Conservation (phyloP, 2,888 invertebrate species). For the Dichetophora obliterata region DNA sequence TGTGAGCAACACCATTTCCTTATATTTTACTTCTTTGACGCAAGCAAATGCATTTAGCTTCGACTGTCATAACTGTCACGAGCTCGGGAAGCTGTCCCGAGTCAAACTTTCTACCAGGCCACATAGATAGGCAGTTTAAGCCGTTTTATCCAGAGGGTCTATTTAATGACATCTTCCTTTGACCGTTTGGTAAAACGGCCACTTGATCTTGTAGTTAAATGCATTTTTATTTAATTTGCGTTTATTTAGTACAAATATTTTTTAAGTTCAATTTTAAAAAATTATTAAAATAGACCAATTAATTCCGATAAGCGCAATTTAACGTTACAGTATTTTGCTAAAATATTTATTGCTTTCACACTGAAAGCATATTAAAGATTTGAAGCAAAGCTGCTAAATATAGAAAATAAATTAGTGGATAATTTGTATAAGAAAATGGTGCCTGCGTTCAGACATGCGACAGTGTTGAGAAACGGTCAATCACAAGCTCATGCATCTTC, state of each 20-base stretch:
- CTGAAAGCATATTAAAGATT: neutral
- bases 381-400: neutral
- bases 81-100: too few species aligned
- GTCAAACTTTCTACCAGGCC: too few species aligned
- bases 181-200: too few species aligned
- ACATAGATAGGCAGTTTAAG: too few species aligned
- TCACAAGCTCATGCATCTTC: neutral
- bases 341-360: neutral
- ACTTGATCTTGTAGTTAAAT: neutral
- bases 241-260: slow-evolving; percentile 7
- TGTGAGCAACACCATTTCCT: too few species aligned
- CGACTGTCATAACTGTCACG: too few species aligned
- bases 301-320: neutral
- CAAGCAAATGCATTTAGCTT: too few species aligned
- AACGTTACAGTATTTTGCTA: neutral
- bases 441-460: too few species aligned
- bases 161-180: too few species aligned
- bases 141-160: too few species aligned
- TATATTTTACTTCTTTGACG: too few species aligned
- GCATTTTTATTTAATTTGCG: neutral
- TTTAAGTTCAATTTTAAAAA: neutral
- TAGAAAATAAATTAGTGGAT: neutral
- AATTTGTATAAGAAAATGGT: neutral
- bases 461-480: neutral
- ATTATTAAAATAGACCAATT: slow-evolving; percentile 2